These are phyloP conservation scores for Archivesica marissinica DNA, from an alignment of 1,140 invertebrate genomes.

Conservation along the genomic window DNA sequence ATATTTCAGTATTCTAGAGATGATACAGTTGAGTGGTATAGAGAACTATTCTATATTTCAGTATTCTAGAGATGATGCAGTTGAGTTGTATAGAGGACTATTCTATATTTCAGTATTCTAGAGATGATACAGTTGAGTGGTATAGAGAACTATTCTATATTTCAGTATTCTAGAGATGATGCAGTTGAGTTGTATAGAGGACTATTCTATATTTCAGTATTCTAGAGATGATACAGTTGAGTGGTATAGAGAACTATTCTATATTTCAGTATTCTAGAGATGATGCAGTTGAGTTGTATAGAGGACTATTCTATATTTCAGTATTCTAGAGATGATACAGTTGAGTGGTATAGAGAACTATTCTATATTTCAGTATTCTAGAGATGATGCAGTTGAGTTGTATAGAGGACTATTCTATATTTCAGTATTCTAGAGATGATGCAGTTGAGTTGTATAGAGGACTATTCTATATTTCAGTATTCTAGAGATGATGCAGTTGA, in stretches of 20 bases:
- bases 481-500: too few species aligned
- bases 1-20: slow-evolving; percentile 78
- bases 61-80: slow-evolving; percentile 83
- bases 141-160: slow-evolving; percentile 62
- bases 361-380: slow-evolving; percentile 71
- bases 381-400: slow-evolving; percentile 81
- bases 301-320: slow-evolving; percentile 63
- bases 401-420: slow-evolving; percentile 62
- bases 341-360: slow-evolving; percentile 71
- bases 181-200: slow-evolving; percentile 75
- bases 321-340: slow-evolving; percentile 83
- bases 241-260: slow-evolving; percentile 67
- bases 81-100: slow-evolving; percentile 71
- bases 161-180: slow-evolving; percentile 82
- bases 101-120: slow-evolving; percentile 71
- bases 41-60: slow-evolving; percentile 62
- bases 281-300: slow-evolving; percentile 79
- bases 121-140: slow-evolving; percentile 81
- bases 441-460: slow-evolving; percentile 75
- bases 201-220: slow-evolving; percentile 69
- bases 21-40: slow-evolving; percentile 79
- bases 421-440: slow-evolving; percentile 82
- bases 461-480: too few species aligned
- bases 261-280: slow-evolving; percentile 78
- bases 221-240: slow-evolving; percentile 82